Conservation (phyloP, 2,888 invertebrate genomes). For the Eudemis profundana region DNA sequence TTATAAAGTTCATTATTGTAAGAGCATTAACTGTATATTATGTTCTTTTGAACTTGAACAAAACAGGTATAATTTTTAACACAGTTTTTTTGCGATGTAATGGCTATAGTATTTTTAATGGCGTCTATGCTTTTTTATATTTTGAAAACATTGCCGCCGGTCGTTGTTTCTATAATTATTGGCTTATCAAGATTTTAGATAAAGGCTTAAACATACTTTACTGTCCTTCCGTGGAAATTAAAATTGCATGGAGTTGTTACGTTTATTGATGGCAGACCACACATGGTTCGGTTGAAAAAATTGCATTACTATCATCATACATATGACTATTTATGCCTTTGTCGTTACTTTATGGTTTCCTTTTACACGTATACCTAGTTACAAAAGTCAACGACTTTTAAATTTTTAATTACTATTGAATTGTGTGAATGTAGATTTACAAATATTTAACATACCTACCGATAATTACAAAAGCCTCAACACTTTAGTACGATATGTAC, state of each 20-base stretch:
- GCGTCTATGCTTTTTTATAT: constrained; percentile 66
- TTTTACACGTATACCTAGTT: constrained; percentile 11
- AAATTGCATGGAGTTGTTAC: constrained; percentile 47
- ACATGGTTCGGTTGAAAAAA: constrained; percentile 30
- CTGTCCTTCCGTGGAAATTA: constrained; percentile 71
- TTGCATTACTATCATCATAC: constrained; percentile 4
- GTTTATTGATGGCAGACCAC: constrained; percentile 33
- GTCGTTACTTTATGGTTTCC: constrained; percentile 24
- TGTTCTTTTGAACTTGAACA: constrained; percentile 47
- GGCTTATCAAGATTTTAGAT: constrained; percentile 80
- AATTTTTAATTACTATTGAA: neutral
- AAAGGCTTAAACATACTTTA: constrained; percentile 67
- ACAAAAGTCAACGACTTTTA: neutral
- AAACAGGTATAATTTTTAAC: constrained; percentile 73
- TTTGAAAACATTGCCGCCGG: constrained; percentile 70
- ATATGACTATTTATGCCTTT: constrained; percentile 18
- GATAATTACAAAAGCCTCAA: neutral
- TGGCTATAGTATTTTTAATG: constrained; percentile 72
- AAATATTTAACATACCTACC: no score
- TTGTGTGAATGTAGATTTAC: neutral
- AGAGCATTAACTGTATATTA: constrained; percentile 45
- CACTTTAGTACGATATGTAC: neutral
- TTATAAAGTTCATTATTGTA: constrained; percentile 46
- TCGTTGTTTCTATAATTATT: constrained; percentile 76
- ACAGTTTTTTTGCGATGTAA: constrained; percentile 72